Evolutionary conservation across 2,888 invertebrate species (phyloP).

Genomic region (Linnaemya vulpina): DNA sequence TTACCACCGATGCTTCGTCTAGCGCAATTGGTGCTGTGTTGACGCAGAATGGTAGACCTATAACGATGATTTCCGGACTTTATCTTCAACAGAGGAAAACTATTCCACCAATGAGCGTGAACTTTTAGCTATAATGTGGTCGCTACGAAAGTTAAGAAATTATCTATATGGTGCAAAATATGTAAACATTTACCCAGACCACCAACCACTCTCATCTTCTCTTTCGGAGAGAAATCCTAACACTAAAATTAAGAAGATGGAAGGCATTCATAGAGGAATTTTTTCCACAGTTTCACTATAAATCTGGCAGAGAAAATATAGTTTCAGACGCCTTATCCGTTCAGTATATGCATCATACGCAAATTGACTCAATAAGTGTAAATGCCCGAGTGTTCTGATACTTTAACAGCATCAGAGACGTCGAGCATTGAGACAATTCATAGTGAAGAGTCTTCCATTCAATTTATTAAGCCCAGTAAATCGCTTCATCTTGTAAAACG

Average conservation of each 20-base stretch:
- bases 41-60: conserved; percentile 14
- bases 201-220: no score
- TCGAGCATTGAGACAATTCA: no score
- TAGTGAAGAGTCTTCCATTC: no score
- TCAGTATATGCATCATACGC: conserved; percentile 10
- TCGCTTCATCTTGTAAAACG: conserved; percentile 3
- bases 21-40: conserved; percentile 52
- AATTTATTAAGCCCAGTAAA: no score
- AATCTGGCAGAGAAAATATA: no score
- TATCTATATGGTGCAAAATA: conserved; percentile 21
- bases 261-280: no score
- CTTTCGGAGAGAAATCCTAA: no score
- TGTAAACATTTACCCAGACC: no score
- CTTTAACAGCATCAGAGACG: no score
- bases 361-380: no score
- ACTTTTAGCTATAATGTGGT: conserved; percentile 35
- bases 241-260: no score
- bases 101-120: conserved; percentile 32
- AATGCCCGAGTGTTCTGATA: no score
- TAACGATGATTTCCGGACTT: conserved; percentile 29
- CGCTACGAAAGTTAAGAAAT: conserved; percentile 24
- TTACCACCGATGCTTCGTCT: conserved; percentile 66
- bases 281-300: conserved; percentile 37
- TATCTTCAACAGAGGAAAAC: conserved; percentile 22
- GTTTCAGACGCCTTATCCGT: conserved; percentile 33